phyloP scores from a whole-genome alignment of 2,888 invertebrate species.

The Drosophila kambysellisi region DNA sequence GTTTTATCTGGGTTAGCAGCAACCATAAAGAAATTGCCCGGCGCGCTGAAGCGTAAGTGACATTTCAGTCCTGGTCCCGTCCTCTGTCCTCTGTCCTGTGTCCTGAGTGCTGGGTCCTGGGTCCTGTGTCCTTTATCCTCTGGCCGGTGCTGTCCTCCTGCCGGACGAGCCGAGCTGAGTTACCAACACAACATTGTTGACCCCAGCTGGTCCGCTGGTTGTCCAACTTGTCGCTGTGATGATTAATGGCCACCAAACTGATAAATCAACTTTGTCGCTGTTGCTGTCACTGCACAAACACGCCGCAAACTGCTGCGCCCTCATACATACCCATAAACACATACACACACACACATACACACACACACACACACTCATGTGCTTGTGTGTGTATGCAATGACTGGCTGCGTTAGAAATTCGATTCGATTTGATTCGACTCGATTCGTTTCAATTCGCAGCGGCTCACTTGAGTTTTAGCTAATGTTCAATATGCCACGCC shows the following conservation, averaged over 20 bases:
- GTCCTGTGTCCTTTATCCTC: background rate
- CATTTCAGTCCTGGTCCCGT: slow-evolving; percentile 59
- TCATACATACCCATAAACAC: slow-evolving; percentile 30
- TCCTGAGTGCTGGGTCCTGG: slow-evolving; percentile 35
- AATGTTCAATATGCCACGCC: slow-evolving; percentile 77
- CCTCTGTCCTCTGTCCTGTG: slow-evolving; percentile 17
- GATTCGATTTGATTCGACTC: slow-evolving; percentile 37
- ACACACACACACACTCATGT: background rate
- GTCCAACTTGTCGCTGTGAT: slow-evolving; percentile 82
- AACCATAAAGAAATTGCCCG: slow-evolving; percentile 65
- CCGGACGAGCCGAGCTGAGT: slow-evolving; percentile 3
- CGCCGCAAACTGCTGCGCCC: slow-evolving; percentile 74
- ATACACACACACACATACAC: slow-evolving; percentile 1
- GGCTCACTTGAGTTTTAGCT: slow-evolving; percentile 79
- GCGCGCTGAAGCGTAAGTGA: slow-evolving; percentile 78
- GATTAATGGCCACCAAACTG: slow-evolving; percentile 82
- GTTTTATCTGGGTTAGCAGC: slow-evolving; percentile 42
- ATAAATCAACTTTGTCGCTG: slow-evolving; percentile 82
- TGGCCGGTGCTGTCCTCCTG: slow-evolving; percentile 6
- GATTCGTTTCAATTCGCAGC: slow-evolving; percentile 75
- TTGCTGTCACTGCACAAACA: slow-evolving; percentile 78
- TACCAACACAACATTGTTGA: slow-evolving; percentile 62
- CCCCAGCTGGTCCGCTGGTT: slow-evolving; percentile 80
- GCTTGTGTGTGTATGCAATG: background rate
- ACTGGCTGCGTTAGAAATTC: slow-evolving; percentile 53